Evolutionary conservation across 2,113 vertebrate genomes (phyloP).

Genomic region (Camelus bactrianus): DNA sequence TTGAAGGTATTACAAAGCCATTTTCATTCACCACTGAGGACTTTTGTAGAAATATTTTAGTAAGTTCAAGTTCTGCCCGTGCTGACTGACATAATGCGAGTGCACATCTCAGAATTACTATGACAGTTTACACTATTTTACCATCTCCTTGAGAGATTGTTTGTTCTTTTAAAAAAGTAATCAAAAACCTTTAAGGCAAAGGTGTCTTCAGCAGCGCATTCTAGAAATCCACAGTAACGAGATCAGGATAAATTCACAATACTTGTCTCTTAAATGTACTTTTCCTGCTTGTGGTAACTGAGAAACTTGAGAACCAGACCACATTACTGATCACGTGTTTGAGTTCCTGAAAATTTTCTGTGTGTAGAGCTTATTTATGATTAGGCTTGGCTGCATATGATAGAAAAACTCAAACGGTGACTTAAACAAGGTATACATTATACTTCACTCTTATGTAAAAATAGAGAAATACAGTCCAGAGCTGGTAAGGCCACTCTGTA

Average conservation of each 20-base stretch:
- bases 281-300: constrained; percentile 63
- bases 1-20: neutral
- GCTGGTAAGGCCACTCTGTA: neutral
- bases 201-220: neutral
- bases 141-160: neutral
- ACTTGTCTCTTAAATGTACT: neutral
- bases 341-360: constrained; percentile 70
- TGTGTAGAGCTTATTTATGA: neutral
- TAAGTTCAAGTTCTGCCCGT: neutral
- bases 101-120: neutral
- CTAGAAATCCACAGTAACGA: neutral
- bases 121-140: neutral
- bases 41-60: neutral
- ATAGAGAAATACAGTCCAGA: neutral
- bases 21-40: neutral
- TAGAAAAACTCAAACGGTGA: neutral
- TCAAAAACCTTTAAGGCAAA: neutral
- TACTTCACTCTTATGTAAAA: neutral
- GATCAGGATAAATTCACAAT: neutral
- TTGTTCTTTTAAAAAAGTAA: constrained; percentile 24
- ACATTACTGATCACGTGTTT: constrained; percentile 44
- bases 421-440: neutral
- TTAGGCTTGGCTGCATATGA: neutral
- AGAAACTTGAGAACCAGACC: constrained; percentile 67
- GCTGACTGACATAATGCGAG: neutral